Base-by-base conservation (phyloP, 2,797 vertebrate species). In the Aulostomus chinensis region DNA sequence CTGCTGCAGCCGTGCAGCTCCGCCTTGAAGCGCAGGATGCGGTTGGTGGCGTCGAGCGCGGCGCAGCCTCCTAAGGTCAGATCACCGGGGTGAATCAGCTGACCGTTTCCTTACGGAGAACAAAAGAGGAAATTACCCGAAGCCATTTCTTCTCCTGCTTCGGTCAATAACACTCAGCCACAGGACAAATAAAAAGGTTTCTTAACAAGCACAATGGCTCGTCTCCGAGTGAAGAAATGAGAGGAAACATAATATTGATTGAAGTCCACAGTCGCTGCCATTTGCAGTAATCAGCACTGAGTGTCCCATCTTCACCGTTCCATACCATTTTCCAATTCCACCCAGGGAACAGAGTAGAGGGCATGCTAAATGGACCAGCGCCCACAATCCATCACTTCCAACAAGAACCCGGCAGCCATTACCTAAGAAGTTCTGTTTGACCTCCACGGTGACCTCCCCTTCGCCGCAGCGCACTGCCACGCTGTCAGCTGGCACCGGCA, bases 341-440 rank as follows among this genome's bases (percentile, higher is more conserved):
- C 34, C 40, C 43, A 28, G 9, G 4, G 6, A 9, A 9, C 3
- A 38, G 13, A 62, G 24, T 12, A 38, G 25, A 9, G 58, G 34
- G n/a, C 4, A 33, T 14, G 25, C 16, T 29, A 56, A 58, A 51
- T 42, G 13, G 32, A 40, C 24, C 16, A 8, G 16, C 11, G 20
- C 3, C 4, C 30, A 12, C 15, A 9, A 6, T 1, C 2, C 8
- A 53, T 66, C 51, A 49, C 42, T 28, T 33, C 33, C 37, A 56
- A 49, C 12, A 13, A 40, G 8, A 9, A 36, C 33, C 18, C 2
- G 4, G 7, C 30, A 42, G 26, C n/a, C 17, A 24, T 74, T 80
- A 86, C 88, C 79, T 9, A 89, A 62, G 34, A 92, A 80, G 65
- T 89, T 73, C 57, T 56, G 58, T 30, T 83, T 80, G 66, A 89